These are phyloP conservation scores for Icerya purchasi DNA, from an alignment of 2,888 invertebrate genomes.

Conservation along the genomic window DNA sequence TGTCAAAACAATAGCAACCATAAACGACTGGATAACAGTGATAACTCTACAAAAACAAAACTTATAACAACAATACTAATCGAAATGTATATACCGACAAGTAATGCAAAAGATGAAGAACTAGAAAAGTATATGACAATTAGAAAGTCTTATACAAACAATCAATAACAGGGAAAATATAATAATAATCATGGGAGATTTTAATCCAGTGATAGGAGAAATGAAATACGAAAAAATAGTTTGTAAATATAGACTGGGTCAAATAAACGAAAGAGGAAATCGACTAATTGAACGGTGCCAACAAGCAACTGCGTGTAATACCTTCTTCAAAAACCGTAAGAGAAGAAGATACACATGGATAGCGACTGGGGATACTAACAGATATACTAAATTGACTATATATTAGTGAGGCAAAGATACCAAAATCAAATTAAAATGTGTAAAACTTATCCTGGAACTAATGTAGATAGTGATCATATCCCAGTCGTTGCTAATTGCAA, in stretches of 20 bases:
- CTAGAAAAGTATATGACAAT: not conserved
- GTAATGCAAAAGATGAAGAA: not conserved
- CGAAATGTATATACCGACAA: not conserved
- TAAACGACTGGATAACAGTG: not conserved
- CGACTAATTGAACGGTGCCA: not conserved
- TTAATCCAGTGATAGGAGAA: not conserved
- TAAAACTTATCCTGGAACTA: not conserved
- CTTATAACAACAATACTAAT: not conserved
- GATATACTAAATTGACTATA: not conserved
- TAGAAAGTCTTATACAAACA: not conserved
- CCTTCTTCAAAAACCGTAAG: not conserved
- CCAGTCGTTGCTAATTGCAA: not conserved
- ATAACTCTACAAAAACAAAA: not conserved
- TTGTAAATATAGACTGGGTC: not conserved
- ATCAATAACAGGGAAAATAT: not conserved
- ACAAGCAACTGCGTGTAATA: not conserved
- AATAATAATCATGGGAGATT: not conserved
- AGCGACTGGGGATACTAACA: not conserved
- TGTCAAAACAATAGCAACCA: not conserved
- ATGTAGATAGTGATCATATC: not conserved
- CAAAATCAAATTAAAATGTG: not conserved
- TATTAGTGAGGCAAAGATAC: not conserved
- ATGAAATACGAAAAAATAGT: not conserved
- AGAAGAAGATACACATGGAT: not conserved
- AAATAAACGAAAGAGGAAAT: not conserved